phyloP scores from a whole-genome alignment of 2,113 vertebrate genomes.

The Forbesichthys papilliferus region DNA sequence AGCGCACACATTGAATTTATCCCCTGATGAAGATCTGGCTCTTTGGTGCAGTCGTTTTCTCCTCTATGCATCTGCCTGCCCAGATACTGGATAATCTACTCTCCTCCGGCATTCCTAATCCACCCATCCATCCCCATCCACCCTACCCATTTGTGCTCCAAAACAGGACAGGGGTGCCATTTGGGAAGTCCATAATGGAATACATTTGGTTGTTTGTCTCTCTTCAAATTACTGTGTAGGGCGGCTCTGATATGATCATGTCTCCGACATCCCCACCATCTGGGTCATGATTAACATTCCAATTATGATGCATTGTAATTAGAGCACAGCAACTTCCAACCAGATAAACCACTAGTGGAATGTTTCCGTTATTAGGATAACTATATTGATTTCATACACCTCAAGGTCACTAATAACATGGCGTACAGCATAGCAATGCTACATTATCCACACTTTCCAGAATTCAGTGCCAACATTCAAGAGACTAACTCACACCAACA shows the following conservation, averaged over 20 bases:
- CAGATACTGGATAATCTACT: slow-evolving; percentile 79
- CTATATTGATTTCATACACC: slow-evolving; percentile 2
- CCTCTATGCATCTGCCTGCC: slow-evolving; percentile 73
- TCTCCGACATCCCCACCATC: slow-evolving; percentile 60
- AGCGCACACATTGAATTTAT: slow-evolving; percentile 68
- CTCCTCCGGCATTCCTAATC: slow-evolving; percentile 72
- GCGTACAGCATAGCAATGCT: neutral
- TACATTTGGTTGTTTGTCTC: slow-evolving; percentile 66
- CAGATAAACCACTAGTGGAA: slow-evolving; percentile 53
- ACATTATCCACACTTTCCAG: slow-evolving; percentile 2
- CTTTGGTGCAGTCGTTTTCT: slow-evolving; percentile 69
- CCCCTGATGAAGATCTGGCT: slow-evolving; percentile 77
- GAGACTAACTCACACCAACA: slow-evolving; percentile 26
- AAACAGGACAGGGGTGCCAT: slow-evolving; percentile 59
- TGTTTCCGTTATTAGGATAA: slow-evolving; percentile 35
- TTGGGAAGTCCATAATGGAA: slow-evolving; percentile 61
- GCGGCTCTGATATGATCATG: slow-evolving; percentile 59
- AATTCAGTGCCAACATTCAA: slow-evolving; percentile 17
- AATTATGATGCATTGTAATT: slow-evolving; percentile 65
- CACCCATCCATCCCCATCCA: slow-evolving; percentile 66
- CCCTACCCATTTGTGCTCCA: slow-evolving; percentile 63
- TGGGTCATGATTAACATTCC: slow-evolving; percentile 65
- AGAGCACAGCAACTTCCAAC: slow-evolving; percentile 49
- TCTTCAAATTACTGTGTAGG: slow-evolving; percentile 58
- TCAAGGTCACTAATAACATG: slow-evolving; percentile 7